These are phyloP conservation scores for Thera britannica DNA, from an alignment of 2,888 invertebrate species.

Conservation along the genomic window DNA sequence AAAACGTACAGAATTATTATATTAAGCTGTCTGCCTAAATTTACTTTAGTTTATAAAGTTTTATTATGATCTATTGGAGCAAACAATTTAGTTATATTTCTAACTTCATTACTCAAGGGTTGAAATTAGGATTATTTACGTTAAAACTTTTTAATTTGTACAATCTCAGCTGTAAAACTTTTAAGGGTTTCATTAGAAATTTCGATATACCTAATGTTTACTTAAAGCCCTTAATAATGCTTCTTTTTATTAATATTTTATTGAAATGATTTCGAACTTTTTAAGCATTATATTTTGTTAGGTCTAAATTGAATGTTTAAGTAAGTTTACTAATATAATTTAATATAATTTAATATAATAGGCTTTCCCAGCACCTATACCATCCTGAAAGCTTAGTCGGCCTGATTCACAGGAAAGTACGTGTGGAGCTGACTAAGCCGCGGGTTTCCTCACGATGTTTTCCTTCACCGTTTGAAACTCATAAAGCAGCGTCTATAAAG, in stretches of 20 bases:
- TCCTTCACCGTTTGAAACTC: background rate
- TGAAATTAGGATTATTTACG: conserved; percentile 17
- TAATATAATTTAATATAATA: too few species aligned
- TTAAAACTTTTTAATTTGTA: conserved; percentile 15
- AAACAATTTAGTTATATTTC: conserved; percentile 8
- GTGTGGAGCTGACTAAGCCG: too few species aligned
- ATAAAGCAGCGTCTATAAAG: conserved; percentile 7
- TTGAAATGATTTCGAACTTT: background rate
- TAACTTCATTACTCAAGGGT: conserved; percentile 18
- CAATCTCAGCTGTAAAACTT: conserved; percentile 1
- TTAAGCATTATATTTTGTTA: too few species aligned
- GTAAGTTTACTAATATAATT: too few species aligned
- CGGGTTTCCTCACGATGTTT: too few species aligned
- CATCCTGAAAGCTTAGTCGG: too few species aligned
- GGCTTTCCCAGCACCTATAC: too few species aligned
- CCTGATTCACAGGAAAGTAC: too few species aligned
- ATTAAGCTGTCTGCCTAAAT: too few species aligned
- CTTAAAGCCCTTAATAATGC: conserved; percentile 3
- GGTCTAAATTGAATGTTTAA: too few species aligned
- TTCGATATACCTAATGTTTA: conserved; percentile 14
- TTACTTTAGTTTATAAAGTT: conserved; percentile 17
- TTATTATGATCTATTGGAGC: conserved; percentile 5
- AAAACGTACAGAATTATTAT: too few species aligned
- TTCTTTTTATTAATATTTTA: background rate
- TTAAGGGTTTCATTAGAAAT: conserved; percentile 17